Percentiles rank a stretch among this genome's conserved stretches.
phyloP scores from a whole-genome alignment of 2,113 vertebrate genomes.

The Phylloscopus trochiloides region DNA sequence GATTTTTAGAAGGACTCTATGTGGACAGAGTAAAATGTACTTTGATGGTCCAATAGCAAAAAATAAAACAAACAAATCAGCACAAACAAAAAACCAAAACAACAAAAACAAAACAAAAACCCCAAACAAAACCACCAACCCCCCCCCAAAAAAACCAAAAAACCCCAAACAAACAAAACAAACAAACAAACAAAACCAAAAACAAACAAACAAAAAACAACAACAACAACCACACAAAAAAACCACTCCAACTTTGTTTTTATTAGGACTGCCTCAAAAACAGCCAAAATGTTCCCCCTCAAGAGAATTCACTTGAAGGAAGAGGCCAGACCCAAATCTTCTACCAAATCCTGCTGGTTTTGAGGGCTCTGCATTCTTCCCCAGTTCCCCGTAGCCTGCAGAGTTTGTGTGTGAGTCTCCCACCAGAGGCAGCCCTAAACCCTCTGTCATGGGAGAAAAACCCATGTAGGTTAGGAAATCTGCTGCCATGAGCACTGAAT shows the following conservation, averaged over 20 bases:
- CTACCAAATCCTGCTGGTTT: neutral
- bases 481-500: neutral
- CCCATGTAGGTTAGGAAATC: neutral
- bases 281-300: neutral
- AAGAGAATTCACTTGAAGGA: neutral
- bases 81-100: rapidly evolving
- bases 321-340: neutral
- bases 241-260: neutral
- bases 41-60: neutral
- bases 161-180: too few species aligned
- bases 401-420: neutral
- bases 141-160: too few species aligned
- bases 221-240: too few species aligned
- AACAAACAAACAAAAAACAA: too few species aligned
- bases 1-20: neutral
- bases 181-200: too few species aligned
- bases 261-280: neutral
- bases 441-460: neutral
- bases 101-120: neutral
- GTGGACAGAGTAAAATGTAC: neutral
- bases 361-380: neutral
- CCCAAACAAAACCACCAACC: too few species aligned
- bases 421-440: neutral
- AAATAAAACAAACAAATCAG: neutral
- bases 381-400: neutral